phyloP scores from a whole-genome alignment of 92 coral and sea anemone genomes.

The Epizoanthus illoricatus region DNA sequence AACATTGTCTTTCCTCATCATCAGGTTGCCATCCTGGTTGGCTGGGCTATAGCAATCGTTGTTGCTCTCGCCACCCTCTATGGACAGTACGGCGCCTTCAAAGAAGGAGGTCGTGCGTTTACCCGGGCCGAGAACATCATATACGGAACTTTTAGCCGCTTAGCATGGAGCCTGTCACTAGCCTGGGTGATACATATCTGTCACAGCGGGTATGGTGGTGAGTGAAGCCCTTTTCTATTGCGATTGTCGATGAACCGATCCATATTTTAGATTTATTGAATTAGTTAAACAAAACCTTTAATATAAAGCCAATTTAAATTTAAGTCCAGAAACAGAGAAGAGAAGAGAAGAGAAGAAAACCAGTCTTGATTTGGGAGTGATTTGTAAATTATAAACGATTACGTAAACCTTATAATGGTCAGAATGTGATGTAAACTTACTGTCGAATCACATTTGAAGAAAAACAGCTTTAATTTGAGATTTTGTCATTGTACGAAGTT shows the following conservation, averaged over 20 bases:
- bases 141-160: constrained; percentile 71
- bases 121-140: constrained; percentile 68
- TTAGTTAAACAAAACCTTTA: neutral
- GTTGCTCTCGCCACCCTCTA: constrained; percentile 61
- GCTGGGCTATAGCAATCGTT: constrained; percentile 71
- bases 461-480: too few species aligned
- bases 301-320: too few species aligned
- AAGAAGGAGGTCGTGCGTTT: constrained; percentile 46
- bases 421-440: too few species aligned
- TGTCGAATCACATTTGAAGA: too few species aligned
- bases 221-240: neutral
- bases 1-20: too few species aligned
- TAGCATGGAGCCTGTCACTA: constrained; percentile 75
- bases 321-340: too few species aligned
- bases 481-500: too few species aligned
- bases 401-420: too few species aligned
- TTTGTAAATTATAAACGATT: too few species aligned
- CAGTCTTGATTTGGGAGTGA: too few species aligned
- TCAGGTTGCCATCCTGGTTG: constrained; percentile 41
- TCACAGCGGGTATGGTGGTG: constrained; percentile 79
- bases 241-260: neutral
- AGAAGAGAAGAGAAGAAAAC: too few species aligned
- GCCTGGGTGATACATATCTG: constrained; percentile 85
- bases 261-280: neutral
- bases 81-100: constrained; percentile 55